These are phyloP conservation scores for Paracyclopina nana DNA, from an alignment of 1,140 invertebrate species.

Conservation along the genomic window DNA sequence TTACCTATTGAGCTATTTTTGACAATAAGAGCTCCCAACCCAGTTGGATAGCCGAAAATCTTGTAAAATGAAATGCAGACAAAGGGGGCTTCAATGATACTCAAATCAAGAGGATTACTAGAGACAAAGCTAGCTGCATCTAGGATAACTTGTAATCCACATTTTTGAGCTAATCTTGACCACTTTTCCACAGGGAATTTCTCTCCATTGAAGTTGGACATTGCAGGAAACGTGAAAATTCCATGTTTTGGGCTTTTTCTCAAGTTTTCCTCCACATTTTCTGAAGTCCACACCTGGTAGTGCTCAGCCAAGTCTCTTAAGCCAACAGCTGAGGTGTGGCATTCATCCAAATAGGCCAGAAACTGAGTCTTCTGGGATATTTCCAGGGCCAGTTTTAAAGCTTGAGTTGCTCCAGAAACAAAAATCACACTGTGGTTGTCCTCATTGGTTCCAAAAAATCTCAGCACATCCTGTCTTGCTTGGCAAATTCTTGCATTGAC, in stretches of 20 bases:
- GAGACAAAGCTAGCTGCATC: slow-evolving; percentile 65
- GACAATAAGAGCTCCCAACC: slow-evolving; percentile 26
- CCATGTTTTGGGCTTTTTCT: background rate
- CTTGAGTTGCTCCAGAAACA: slow-evolving; percentile 64
- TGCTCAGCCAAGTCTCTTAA: slow-evolving; percentile 42
- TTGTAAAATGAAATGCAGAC: slow-evolving; percentile 88
- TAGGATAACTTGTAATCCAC: slow-evolving; percentile 38
- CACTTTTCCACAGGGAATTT: slow-evolving; percentile 1
- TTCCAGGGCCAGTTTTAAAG: slow-evolving; percentile 62
- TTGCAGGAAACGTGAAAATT: slow-evolving; percentile 16
- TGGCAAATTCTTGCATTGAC: slow-evolving; percentile 56
- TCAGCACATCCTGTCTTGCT: slow-evolving; percentile 53
- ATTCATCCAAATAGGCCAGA: slow-evolving; percentile 67
- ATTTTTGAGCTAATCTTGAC: slow-evolving; percentile 18
- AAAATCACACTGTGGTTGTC: slow-evolving; percentile 73
- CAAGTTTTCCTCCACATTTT: background rate
- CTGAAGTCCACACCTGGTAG: background rate
- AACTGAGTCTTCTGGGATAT: slow-evolving; percentile 28
- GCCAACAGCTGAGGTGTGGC: slow-evolving; percentile 84
- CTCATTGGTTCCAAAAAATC: slow-evolving; percentile 56
- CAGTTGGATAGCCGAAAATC: slow-evolving; percentile 92
- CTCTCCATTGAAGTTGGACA: slow-evolving; percentile 23
- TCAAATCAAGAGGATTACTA: slow-evolving; percentile 57
- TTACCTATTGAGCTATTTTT: background rate
- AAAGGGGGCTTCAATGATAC: slow-evolving; percentile 56